Evolutionary conservation across 2,888 invertebrate genomes (phyloP), one percentile per base, ranked within the genome.

Genomic region (Seira ritae): DNA sequence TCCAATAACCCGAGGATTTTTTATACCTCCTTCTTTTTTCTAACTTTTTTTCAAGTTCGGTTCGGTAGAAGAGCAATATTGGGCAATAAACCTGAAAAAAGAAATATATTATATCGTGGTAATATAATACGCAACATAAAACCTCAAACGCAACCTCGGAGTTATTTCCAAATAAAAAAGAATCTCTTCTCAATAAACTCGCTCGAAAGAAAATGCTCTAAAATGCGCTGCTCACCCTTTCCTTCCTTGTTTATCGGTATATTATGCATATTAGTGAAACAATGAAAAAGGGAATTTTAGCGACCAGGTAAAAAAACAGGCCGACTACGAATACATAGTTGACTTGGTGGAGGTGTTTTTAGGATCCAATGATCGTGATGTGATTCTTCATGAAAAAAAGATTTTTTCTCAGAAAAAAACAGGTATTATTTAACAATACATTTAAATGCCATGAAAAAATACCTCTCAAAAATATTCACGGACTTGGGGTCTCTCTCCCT

Each of bases 121-220:
- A n/a, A n/a, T n/a, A n/a, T n/a, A n/a, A n/a, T n/a, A n/a, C n/a
- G n/a, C n/a, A n/a, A n/a, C n/a, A n/a, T n/a, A n/a, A n/a, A n/a
- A n/a, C n/a, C n/a, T n/a, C n/a, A n/a, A n/a, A n/a, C n/a, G n/a
- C n/a, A n/a, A n/a, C n/a, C n/a, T n/a, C n/a, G n/a, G n/a, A n/a
- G n/a, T n/a, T n/a, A n/a, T n/a, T n/a, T n/a, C n/a, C n/a, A n/a
- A n/a, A n/a, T n/a, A n/a, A n/a, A n/a, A n/a, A n/a, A n/a, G n/a
- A n/a, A n/a, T n/a, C n/a, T 55, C 72, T 66, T 69, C 70, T 46
- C 69, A 15, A 80, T 80, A 80, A 81, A 70, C 65, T 71, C 15
- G 2, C 17, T 67, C 31, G n/a, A n/a, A n/a, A n/a, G n/a, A n/a
- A n/a, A n/a, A n/a, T n/a, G n/a, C n/a, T n/a, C n/a, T n/a, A n/a